Base-by-base conservation (phyloP, 2,797 vertebrate species). In the Triplophysa bombifrons region DNA sequence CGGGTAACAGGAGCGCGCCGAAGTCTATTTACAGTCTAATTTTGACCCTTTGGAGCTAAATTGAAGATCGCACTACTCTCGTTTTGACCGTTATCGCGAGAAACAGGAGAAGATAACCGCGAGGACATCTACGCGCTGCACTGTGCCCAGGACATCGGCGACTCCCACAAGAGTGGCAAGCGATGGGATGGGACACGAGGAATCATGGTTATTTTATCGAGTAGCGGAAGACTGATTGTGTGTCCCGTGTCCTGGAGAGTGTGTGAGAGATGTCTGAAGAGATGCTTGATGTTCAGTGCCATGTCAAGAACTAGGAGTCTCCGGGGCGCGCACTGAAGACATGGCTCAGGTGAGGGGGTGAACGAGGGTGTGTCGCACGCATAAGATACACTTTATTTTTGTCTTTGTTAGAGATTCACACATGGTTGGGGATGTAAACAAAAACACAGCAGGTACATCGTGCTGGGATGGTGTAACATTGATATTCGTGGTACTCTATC, bases 261-360 rank as follows among this genome's bases (percentile, higher is more conserved):
- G 44, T 68, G 65, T 78, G 72, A 66, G 27, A n/a, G 34, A 53
- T 66, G 38, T 27, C n/a, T 48, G 53, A 72, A 73, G 56, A 75
- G 50, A 87, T 76, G 41, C 70, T 30, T 51, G 12, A 74, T 71
- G 77, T 75, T 85, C 83, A 22, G 68, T 88, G 77, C 74, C 86
- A 92, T 92, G 91, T 80, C 83, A 86, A 85, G 71, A 83, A 87
- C 69, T 87, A 82, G 86, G 84, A 88, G 65, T 72, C 83, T 77
- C 55, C 58, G n/a, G 7, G 73, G 61, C 70, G 88, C 84, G 78
- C 82, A 84, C 84, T 92, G 88, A 93, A 90, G 75, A 89, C 84
- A 93, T 93, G 93, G 89, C 89, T 80, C 89, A 93, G 93, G 93
- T 94, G 80, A 92, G 88, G 17, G 56, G 72, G n/a, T 51, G 56